Base-by-base conservation (phyloP, 2,888 invertebrate genomes). In the Trachelus tabidus region DNA sequence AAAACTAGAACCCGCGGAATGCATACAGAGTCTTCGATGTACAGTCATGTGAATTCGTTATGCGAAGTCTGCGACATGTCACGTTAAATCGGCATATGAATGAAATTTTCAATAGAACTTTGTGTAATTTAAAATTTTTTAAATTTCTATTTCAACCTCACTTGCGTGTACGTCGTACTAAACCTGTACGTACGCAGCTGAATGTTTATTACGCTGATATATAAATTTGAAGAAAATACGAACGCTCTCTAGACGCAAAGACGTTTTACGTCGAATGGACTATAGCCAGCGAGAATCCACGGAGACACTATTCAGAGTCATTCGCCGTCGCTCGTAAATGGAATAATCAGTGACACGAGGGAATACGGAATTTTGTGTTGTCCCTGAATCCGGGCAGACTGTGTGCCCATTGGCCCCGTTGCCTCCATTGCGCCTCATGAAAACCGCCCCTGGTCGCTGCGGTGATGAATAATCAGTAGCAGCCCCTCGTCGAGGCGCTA, bases 331-430 rank as follows among this genome's bases (percentile, higher is more conserved):
- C 83, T 87, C 83, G 85, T 85, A 87, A 89, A 89, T 89, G 88
- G 87, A 89, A 89, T 89, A 87, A 89, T 89, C 89, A 88, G 89
- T 87, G 88, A 88, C 87, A 88, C 86, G 88, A 84, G 86, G 85
- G 87, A 87, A 85, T 85, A 85, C 77, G 84, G 86, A 86, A 86
- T 85, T 85, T 85, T 84, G 85, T 83, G 85, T 87, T 87, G 87
- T 87, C 85, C 84, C 83, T 82, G 81, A 84, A 81, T 79, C 77
- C 77, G 40, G 40, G 40, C 83, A 80, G 82, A 81, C 85, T 84
- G 30, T 11, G 71, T 82, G 82, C 79, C 78, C 79, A 81, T 83
- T 81, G 81, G 80, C 81, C 79, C 83, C 83, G 82, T 83, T 78
- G 34, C 35, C 75, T 40, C 73, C 74, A n/a, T 69, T 74, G 69